Conservation (phyloP, 2,113 vertebrate species). For the Regulus satrapa region DNA sequence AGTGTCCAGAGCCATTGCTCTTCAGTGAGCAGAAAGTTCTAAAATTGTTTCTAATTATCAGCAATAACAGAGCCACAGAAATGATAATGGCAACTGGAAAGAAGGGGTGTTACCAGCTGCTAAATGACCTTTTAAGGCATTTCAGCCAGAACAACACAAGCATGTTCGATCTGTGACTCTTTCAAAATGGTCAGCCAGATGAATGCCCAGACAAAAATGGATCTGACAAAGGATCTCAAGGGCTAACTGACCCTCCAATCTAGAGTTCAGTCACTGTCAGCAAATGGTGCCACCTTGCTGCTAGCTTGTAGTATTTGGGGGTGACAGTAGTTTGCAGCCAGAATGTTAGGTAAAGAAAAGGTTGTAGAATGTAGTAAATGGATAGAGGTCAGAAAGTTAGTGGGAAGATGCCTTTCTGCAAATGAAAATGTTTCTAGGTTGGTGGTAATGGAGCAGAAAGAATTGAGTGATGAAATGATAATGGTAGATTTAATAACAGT, state of each 20-base stretch:
- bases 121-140: not conserved
- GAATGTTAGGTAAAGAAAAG: slow-evolving; percentile 55
- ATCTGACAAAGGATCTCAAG: not conserved
- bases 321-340: slow-evolving; percentile 25
- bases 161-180: slow-evolving; percentile 6
- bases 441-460: slow-evolving; percentile 23
- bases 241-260: not conserved
- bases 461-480: not conserved
- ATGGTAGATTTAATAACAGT: slow-evolving; percentile 1
- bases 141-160: too few relatives aligned
- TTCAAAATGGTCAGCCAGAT: not conserved
- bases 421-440: slow-evolving; percentile 3
- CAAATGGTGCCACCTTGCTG: slow-evolving; percentile 11
- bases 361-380: slow-evolving; percentile 58
- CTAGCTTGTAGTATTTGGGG: slow-evolving; percentile 24
- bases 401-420: slow-evolving; percentile 1
- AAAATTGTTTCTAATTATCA: not conserved
- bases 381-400: slow-evolving; percentile 34
- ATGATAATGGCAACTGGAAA: not conserved
- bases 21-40: not conserved
- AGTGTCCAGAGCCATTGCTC: not conserved
- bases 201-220: not conserved
- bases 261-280: not conserved
- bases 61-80: not conserved
- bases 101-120: not conserved